These are phyloP conservation scores for Mya arenaria DNA, from an alignment of 1,140 invertebrate species.

Conservation along the genomic window DNA sequence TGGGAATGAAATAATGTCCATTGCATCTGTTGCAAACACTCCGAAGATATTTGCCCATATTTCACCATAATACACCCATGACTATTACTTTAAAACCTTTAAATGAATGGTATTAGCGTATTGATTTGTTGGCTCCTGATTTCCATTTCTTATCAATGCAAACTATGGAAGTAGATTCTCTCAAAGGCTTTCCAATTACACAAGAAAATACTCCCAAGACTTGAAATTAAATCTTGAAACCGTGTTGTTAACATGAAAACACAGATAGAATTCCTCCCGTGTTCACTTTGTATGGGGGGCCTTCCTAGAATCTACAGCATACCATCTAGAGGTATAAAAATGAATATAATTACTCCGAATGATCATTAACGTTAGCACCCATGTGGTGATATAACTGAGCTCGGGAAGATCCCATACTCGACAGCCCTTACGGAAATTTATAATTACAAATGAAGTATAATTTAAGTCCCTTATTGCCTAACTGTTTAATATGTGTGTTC, in stretches of 20 bases:
- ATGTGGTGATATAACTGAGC: slow-evolving; percentile 36
- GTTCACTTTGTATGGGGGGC: slow-evolving; percentile 45
- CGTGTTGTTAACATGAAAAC: too few relatives aligned
- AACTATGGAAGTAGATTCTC: neutral
- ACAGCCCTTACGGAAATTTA: slow-evolving; percentile 23
- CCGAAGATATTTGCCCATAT: too few relatives aligned
- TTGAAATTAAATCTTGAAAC: neutral
- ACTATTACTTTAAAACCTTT: too few relatives aligned
- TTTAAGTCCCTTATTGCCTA: slow-evolving; percentile 28
- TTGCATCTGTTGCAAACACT: too few relatives aligned
- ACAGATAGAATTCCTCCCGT: too few relatives aligned
- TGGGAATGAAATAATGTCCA: too few relatives aligned
- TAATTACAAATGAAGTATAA: slow-evolving; percentile 55
- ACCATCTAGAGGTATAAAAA: slow-evolving; percentile 42
- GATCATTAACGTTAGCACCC: slow-evolving; percentile 40
- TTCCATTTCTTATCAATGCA: neutral
- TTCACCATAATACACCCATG: too few relatives aligned
- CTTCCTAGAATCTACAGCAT: slow-evolving; percentile 7
- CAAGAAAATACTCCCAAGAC: neutral
- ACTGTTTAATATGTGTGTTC: slow-evolving; percentile 15
- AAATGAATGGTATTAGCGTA: too few relatives aligned
- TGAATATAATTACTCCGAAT: slow-evolving; percentile 41
- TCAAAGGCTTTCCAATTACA: neutral
- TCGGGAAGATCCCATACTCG: slow-evolving; percentile 12
- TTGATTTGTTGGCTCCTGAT: too few relatives aligned